Percentiles rank a stretch among this genome's conserved stretches.
Conservation (phyloP, 2,113 vertebrate genomes). For the Labrus mixtus region DNA sequence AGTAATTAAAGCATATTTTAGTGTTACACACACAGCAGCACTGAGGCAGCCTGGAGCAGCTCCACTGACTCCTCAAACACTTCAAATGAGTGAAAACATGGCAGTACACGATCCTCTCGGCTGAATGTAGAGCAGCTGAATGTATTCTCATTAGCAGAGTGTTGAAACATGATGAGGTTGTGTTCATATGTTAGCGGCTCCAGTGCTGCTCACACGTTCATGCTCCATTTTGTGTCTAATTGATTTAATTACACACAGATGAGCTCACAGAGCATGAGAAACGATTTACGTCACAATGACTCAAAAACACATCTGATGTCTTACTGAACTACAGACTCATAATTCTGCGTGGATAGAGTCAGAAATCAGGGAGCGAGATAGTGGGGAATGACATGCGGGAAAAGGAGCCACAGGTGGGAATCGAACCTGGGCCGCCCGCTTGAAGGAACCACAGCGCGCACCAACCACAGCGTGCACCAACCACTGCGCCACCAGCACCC, state of each 20-base stretch:
- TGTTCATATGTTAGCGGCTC: not conserved
- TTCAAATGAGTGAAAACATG: not conserved
- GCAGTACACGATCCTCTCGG: not conserved
- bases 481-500: no score
- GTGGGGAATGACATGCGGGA: no score
- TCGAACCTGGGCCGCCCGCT: no score
- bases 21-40: not conserved
- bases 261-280: not conserved
- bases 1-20: no score
- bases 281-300: not conserved
- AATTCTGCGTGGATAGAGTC: no score
- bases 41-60: not conserved
- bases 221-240: not conserved
- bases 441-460: no score
- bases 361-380: no score
- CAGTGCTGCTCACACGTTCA: not conserved
- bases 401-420: no score
- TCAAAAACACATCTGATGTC: not conserved
- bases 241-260: not conserved
- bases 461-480: no score
- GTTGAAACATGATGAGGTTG: not conserved
- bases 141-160: not conserved
- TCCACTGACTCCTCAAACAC: not conserved
- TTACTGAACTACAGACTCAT: no score
- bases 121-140: not conserved